Evolutionary conservation across 53 echinoderm and acorn worm genomes (phyloP), one percentile per base, ranked within the genome.

Genomic region (Hippasteria phrygiana): DNA sequence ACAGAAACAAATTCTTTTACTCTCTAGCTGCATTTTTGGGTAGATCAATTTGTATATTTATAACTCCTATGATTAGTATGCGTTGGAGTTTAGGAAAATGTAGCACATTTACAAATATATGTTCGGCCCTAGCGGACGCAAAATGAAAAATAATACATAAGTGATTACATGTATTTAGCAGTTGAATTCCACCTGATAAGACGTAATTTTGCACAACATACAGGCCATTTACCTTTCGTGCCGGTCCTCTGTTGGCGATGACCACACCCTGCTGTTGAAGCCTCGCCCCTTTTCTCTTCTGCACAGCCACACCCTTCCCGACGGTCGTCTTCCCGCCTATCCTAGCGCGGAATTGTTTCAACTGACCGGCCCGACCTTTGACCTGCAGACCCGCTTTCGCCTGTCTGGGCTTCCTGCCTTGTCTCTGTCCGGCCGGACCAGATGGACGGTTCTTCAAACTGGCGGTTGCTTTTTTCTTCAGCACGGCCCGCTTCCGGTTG

Each of bases 261-360:
- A 32, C 85, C 53, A 32, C 71, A 14, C 85, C 85, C 85, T 85
- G 85, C 38, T 85, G 81, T 43, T 81, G 85, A 64, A 83, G 2
- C 67, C 20, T 36, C 55, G 22, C 59, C 20, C 78, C 78, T n/a
- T 33, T 78, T 36, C n/a, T 78, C 78, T 59, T 78, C 59, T 2
- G 36, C n/a, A 33, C 33, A 0, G 71, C 85, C 85, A 50, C 70
- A 37, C 70, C 85, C 71, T 64, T 85, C 24, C 70, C 85, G 6
- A 71, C 47, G 20, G 51, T 70, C 71, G 50, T 85, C 51, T 85
- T 85, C 34, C 85, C 85, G 20, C 85, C 85, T 48, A 85, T 85
- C 5, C 85, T 32, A 16, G 85, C 85, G 18, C 85, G 85, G 71
- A 85, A 85, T 38, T 85, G 85, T 50, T 85, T 85, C 70, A 85